Conservation (phyloP, 35 echinoderm and acorn worm species). For the Amphiura filiformis region DNA sequence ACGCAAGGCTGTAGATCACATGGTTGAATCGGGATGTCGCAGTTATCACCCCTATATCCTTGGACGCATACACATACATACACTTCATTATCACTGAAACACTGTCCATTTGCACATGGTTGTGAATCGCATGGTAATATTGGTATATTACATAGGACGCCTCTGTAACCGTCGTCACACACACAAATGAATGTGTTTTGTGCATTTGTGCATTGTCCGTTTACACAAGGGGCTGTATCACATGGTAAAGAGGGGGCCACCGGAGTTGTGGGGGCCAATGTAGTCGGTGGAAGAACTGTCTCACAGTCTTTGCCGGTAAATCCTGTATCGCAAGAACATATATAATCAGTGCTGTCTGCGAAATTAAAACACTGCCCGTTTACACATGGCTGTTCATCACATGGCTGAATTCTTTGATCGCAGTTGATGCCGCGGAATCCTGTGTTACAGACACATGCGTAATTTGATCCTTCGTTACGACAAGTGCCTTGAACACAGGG, state of each 20-base stretch:
- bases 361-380: constrained; percentile 57
- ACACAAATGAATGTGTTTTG: constrained; percentile 23
- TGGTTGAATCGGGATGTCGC: constrained; percentile 54
- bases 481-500: constrained; percentile 83
- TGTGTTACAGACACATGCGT: constrained; percentile 45
- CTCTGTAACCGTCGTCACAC: constrained; percentile 38
- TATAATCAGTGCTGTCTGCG: constrained; percentile 37
- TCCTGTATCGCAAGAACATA: constrained; percentile 47
- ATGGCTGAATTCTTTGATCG: constrained; percentile 60
- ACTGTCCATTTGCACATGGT: constrained; percentile 73
- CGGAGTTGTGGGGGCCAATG: not conserved
- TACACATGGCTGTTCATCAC: constrained; percentile 72
- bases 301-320: constrained; percentile 73
- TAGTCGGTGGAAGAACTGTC: constrained; percentile 30
- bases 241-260: constrained; percentile 34
- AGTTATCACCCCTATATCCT: constrained; percentile 51
- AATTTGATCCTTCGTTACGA: constrained; percentile 47
- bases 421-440: constrained; percentile 64
- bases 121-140: constrained; percentile 65
- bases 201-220: constrained; percentile 61
- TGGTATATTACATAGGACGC: constrained; percentile 58
- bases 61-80: constrained; percentile 56
- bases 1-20: constrained; percentile 83
- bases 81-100: constrained; percentile 47
- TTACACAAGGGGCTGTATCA: constrained; percentile 54